Evolutionary conservation across 2,113 vertebrate genomes (phyloP).

Genomic region (Varanus salvator): DNA sequence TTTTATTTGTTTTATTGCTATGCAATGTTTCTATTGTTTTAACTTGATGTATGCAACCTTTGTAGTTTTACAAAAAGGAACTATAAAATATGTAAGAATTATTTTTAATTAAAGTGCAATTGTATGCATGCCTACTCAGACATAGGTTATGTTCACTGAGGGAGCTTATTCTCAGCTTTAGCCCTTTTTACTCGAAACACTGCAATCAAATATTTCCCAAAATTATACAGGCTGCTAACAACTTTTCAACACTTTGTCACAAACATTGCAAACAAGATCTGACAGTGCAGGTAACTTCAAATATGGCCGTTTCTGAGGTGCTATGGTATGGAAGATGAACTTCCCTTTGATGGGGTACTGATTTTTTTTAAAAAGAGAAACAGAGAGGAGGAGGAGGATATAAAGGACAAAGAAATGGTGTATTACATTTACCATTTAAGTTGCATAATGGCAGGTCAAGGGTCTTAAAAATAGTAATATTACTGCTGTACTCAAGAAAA

Average conservation of each 20-base stretch:
- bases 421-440: neutral
- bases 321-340: neutral
- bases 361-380: neutral
- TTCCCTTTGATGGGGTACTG: neutral
- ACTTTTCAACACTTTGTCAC: neutral
- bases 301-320: neutral
- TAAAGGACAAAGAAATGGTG: neutral
- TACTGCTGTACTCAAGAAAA: neutral
- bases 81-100: too few relatives aligned
- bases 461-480: neutral
- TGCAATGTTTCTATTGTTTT: too few relatives aligned
- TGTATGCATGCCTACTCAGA: too few relatives aligned
- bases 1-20: too few relatives aligned
- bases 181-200: neutral
- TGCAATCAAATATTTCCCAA: neutral
- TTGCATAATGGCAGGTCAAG: neutral
- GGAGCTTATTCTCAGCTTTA: too few relatives aligned
- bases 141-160: too few relatives aligned
- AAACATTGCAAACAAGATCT: neutral
- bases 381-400: neutral
- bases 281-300: neutral
- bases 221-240: neutral
- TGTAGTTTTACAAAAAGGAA: too few relatives aligned
- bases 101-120: too few relatives aligned
- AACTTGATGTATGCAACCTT: too few relatives aligned